Evolutionary conservation across 2,113 vertebrate genomes (phyloP).

Genomic region (Corythaeola cristata): DNA sequence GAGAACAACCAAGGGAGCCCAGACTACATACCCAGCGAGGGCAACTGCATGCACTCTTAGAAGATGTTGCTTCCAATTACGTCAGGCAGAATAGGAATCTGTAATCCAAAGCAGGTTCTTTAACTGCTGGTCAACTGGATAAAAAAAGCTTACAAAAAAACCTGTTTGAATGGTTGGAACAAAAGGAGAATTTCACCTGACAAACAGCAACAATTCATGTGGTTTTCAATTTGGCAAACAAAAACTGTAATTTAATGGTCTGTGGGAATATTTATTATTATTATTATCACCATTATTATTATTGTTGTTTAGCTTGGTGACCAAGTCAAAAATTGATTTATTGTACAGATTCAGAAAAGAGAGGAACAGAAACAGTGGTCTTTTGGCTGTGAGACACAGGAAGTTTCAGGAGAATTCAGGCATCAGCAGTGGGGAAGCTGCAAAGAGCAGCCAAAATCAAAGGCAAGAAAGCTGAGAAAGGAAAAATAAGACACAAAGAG

Average conservation of each 20-base stretch:
- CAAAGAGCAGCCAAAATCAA: not conserved
- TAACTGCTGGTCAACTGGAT: not conserved
- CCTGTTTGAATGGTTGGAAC: not conserved
- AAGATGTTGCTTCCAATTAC: not conserved
- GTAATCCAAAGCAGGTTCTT: not conserved
- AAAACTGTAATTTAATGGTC: not conserved
- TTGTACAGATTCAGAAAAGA: not conserved
- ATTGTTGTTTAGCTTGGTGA: not conserved
- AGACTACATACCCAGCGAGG: not conserved
- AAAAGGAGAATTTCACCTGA: not conserved
- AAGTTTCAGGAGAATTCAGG: not conserved
- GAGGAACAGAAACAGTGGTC: not conserved
- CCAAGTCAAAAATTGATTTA: not conserved
- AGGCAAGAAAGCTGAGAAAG: conserved; percentile 5
- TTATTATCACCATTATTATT: not conserved
- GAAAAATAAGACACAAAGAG: not conserved
- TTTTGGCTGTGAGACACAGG: not conserved
- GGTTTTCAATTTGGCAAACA: not conserved
- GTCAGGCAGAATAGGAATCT: not conserved
- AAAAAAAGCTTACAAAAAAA: not conserved
- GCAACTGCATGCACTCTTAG: not conserved
- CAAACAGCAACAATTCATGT: not conserved
- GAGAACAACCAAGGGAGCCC: not conserved
- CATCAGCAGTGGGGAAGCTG: not conserved
- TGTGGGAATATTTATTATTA: not conserved